Evolutionary conservation across 2,888 invertebrate genomes (phyloP).

Genomic region (Leucophora obtusa): DNA sequence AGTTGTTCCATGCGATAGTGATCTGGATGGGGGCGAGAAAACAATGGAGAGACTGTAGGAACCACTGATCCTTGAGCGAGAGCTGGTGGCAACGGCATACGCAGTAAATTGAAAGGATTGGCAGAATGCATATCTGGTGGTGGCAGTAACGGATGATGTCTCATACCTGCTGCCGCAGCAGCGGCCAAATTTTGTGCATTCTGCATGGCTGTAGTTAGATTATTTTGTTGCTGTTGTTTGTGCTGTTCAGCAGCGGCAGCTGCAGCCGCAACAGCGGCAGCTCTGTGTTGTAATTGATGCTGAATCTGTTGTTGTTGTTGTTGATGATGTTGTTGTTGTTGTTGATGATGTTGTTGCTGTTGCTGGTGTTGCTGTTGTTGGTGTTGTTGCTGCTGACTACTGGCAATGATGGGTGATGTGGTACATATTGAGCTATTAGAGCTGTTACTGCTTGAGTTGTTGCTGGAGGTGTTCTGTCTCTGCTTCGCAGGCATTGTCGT

Average conservation of each 20-base stretch:
- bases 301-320: constrained; percentile 61
- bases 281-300: constrained; percentile 72
- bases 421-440: constrained; percentile 65
- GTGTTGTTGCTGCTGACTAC: constrained; percentile 62
- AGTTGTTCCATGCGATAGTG: constrained; percentile 91
- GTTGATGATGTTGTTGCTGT: constrained; percentile 61
- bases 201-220: constrained; percentile 83
- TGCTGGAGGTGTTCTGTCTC: constrained; percentile 67
- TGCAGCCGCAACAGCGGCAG: constrained; percentile 73
- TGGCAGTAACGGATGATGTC: constrained; percentile 84
- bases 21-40: constrained; percentile 88
- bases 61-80: constrained; percentile 84
- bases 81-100: constrained; percentile 88
- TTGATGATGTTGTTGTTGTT: constrained; percentile 61
- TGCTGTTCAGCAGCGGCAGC: constrained; percentile 80
- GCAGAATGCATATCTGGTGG: constrained; percentile 87
- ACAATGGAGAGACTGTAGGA: constrained; percentile 85
- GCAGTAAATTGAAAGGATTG: constrained; percentile 85
- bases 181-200: constrained; percentile 80
- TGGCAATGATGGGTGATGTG: constrained; percentile 65
- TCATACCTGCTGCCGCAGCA: constrained; percentile 77
- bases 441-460: constrained; percentile 57
- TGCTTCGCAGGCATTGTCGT: constrained; percentile 63
- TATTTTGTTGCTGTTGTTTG: constrained; percentile 80
- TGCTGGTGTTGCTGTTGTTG: constrained; percentile 60